Conservation (phyloP, 1,140 invertebrate species). For the Sitophilus oryzae region DNA sequence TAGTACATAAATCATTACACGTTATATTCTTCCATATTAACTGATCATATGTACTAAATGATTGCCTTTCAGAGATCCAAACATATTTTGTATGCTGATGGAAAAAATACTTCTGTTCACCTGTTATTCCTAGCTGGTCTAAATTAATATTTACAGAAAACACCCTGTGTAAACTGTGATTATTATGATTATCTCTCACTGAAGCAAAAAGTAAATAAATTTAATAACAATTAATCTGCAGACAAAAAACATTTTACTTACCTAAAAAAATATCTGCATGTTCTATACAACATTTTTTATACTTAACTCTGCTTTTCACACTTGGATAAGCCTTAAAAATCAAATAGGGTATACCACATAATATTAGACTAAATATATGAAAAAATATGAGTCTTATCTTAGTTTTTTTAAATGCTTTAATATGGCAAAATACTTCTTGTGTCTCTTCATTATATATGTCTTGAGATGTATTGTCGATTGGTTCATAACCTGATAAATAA, state of each 20-base stretch:
- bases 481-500: conserved; percentile 34
- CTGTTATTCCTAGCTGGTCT: conserved; percentile 42
- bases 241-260: conserved; percentile 33
- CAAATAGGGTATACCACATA: conserved; percentile 50
- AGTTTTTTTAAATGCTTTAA: conserved; percentile 47
- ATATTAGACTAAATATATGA: conserved; percentile 45
- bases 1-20: conserved; percentile 47
- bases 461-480: conserved; percentile 20
- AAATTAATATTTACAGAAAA: conserved; percentile 46
- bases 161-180: conserved; percentile 44
- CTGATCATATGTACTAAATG: conserved; percentile 48
- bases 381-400: conserved; percentile 44
- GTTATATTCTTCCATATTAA: conserved; percentile 47
- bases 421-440: conserved; percentile 45
- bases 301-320: conserved; percentile 45
- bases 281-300: conserved; percentile 49
- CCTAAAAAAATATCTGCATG: conserved; percentile 48
- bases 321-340: conserved; percentile 48
- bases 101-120: conserved; percentile 47
- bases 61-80: conserved; percentile 47
- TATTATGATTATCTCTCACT: conserved; percentile 48
- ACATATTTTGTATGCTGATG: conserved; percentile 51
- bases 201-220: conserved; percentile 25
- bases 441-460: conserved; percentile 32
- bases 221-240: not conserved